Conservation (phyloP, 2,797 vertebrate genomes). For the Takifugu ocellatus region DNA sequence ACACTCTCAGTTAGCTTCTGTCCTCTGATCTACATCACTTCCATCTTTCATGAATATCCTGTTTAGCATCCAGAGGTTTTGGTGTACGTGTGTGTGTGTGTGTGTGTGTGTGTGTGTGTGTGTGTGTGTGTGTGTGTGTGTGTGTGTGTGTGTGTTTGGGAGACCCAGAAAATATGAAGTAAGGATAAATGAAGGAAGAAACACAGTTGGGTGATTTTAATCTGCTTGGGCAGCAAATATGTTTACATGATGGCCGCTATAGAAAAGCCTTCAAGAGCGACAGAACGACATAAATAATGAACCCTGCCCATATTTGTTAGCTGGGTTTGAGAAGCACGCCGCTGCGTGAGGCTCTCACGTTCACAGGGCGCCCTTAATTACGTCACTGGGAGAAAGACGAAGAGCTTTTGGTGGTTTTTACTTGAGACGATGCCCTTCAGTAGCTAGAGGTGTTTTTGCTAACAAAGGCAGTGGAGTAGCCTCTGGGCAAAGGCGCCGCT, state of each 20-base stretch:
- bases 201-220: neutral
- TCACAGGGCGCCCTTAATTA: conserved; percentile 8
- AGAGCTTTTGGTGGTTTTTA: conserved; percentile 29
- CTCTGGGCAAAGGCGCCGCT: conserved; percentile 42
- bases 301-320: conserved; percentile 8
- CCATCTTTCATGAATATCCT: neutral
- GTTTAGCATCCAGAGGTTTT: neutral
- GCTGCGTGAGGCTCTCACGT: conserved; percentile 3
- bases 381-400: neutral
- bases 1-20: neutral
- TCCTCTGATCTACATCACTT: neutral
- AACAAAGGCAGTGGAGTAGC: conserved; percentile 44
- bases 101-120: neutral
- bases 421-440: conserved; percentile 49
- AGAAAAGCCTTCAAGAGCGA: conserved; percentile 16
- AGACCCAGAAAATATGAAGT: neutral
- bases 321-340: conserved; percentile 19
- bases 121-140: neutral
- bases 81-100: neutral
- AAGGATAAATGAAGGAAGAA: neutral
- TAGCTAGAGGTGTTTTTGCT: conserved; percentile 36
- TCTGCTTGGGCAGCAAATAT: conserved; percentile 5
- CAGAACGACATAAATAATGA: conserved; percentile 34
- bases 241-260: conserved; percentile 9
- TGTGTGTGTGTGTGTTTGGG: neutral